Base-by-base conservation (phyloP, 1,140 invertebrate genomes). In the Rhizoglyphus robini region DNA sequence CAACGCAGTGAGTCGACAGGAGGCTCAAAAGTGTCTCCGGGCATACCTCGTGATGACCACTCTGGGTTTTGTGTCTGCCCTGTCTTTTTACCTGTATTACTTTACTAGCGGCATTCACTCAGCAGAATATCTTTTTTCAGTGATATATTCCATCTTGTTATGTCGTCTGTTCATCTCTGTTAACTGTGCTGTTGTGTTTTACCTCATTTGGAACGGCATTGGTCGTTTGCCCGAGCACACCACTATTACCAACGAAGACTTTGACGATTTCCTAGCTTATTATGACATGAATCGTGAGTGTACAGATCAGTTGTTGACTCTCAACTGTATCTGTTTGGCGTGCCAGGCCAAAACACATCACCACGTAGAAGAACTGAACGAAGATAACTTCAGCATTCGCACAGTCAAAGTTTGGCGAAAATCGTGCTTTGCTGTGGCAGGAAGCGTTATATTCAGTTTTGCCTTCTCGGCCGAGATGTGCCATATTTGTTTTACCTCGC, bases 251-350 rank as follows among this genome's bases (percentile, higher is more conserved):
- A 15, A 25, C 23, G 51, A 54, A 54, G 51, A 54, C 5, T 54
- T 54, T 54, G 51, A 54, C 20, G 51, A 54, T 54, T 54, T 54
- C 23, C 51, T 54, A 11, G 51, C 51, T 11, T 54, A 54, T 32
- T 54, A 54, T 23, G 51, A 54, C 31, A 54, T 54, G 51, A 54
- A 54, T 54, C 51, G 51, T 32, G 8, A 8, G 8, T 54, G 51
- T 32, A 5, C 51, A 8, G 20, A 54, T 32, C 51, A 54, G 20
- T 8, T 8, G 8, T 23, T 54, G 8, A 54, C 51, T 8, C 51
- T 54, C 8, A 54, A 54, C 20, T 54, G 51, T 32, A 32, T 54
- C 31, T 8, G 51, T 54, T 32, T 54, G 15, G 51, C 51, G 15
- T 54, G 51, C 23, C 51, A 54, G 20, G 51, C 51, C 51, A 54